These are phyloP conservation scores for Neodiprion fabricii DNA, from an alignment of 1,140 invertebrate species.

Conservation along the genomic window DNA sequence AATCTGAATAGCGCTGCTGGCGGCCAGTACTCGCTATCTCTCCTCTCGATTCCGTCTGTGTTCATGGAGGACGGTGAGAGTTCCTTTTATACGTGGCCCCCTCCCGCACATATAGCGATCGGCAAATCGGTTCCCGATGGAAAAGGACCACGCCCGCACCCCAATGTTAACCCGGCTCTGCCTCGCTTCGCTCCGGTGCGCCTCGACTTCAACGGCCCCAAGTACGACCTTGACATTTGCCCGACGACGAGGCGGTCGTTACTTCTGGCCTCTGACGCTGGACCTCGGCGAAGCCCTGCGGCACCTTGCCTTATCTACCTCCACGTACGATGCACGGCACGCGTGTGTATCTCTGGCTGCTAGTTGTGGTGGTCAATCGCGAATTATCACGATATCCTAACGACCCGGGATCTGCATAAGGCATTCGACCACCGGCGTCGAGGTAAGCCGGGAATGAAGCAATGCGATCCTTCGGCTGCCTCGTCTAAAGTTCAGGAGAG, in stretches of 20 bases:
- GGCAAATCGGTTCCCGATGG: slow-evolving; percentile 29
- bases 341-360: no score
- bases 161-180: slow-evolving; percentile 23
- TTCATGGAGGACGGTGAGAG: slow-evolving; percentile 9
- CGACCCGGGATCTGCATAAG: no score
- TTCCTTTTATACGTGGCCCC: slow-evolving; percentile 8
- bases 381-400: no score
- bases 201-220: slow-evolving; percentile 30
- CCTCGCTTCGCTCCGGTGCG: slow-evolving; percentile 21
- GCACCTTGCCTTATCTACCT: neutral
- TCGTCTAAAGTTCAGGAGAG: neutral
- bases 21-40: slow-evolving; percentile 42
- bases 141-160: slow-evolving; percentile 31
- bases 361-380: no score
- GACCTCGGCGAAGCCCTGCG: neutral
- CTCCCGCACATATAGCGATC: slow-evolving; percentile 32
- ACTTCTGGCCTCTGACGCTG: neutral
- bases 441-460: neutral
- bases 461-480: neutral
- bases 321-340: no score
- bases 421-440: no score
- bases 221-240: slow-evolving; percentile 50
- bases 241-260: slow-evolving; percentile 24
- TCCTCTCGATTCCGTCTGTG: slow-evolving; percentile 14
- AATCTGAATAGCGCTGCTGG: slow-evolving; percentile 42